These are phyloP conservation scores for Eilema depressum DNA, from an alignment of 2,888 invertebrate species.

Conservation along the genomic window DNA sequence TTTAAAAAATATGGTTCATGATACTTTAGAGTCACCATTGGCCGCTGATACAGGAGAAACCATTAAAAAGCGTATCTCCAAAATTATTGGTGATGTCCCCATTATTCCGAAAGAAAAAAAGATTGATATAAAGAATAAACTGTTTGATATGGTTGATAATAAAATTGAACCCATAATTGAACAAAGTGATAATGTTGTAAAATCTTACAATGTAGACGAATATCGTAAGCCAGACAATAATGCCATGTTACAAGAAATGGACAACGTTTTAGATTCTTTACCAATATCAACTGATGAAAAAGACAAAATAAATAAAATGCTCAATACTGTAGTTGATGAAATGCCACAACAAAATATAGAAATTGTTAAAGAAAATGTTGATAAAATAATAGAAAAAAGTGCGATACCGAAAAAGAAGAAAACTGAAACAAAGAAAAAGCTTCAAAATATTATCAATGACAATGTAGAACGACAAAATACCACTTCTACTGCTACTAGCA, in stretches of 20 bases:
- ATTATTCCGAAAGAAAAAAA: constrained; percentile 4
- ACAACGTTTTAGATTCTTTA: constrained; percentile 3
- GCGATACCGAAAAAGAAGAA: background rate
- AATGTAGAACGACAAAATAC: background rate
- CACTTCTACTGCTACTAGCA: background rate
- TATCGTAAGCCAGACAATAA: background rate
- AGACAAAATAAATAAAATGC: background rate
- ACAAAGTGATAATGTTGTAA: background rate
- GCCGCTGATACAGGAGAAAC: background rate
- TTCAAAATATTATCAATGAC: background rate
- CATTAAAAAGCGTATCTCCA: background rate
- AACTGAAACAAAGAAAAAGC: background rate
- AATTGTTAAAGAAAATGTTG: background rate
- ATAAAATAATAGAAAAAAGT: background rate
- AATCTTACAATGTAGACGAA: background rate
- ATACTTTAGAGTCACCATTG: constrained; percentile 5
- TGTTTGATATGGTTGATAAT: background rate
- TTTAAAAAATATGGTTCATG: constrained; percentile 5
- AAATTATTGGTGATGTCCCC: background rate
- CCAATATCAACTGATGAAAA: constrained; percentile 8
- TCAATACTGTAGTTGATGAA: background rate
- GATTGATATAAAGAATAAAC: constrained; percentile 4
- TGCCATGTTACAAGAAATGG: background rate
- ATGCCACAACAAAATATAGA: background rate
- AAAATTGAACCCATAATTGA: constrained; percentile 2